Evolutionary conservation across 92 coral and sea anemone genomes (phyloP), one percentile per base, ranked within the genome.

Genomic region (Desmophyllum pertusum): DNA sequence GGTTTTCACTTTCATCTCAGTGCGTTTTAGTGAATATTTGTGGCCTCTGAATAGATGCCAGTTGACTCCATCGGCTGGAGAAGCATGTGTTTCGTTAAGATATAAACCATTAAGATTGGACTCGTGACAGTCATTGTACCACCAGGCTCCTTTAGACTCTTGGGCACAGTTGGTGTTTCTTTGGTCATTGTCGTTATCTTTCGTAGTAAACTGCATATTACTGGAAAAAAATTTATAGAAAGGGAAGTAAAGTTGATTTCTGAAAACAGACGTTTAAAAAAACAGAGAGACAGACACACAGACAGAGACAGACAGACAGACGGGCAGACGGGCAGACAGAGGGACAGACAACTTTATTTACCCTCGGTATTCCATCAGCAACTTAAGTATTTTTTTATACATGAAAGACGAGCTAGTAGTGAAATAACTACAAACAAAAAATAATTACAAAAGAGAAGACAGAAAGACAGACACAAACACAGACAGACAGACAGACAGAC

Each of bases 51-150:
- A 69, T 11, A n/a, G 2, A 55, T 31, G 5, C 85, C 85, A 81
- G 29, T 29, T 51, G 77, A 81, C 67, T 6, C 85, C 85, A 66
- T 42, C n/a, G 40, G 85, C 85, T 29, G 11, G 33, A 15, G 64
- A 50, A 5, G 39, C 2, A 41, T 66, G 76, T 48, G n/a, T 13
- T n/a, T 81, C 86, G 11, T n/a, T 39, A 14, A 35, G 86, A 43
- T 86, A 86, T 41, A 80, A 39, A 5, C 89, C 89, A 18, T 86
- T 80, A 11, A 80, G 85, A 72, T 87, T 80, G 11, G 90, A 30
- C 0, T 15, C 1, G 18, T 70, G 86, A n/a, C 86, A 86, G 21
- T 0, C 0, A 0, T 13, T 17, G 61, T 86, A 86, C 89, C 86
- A 86, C 89, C 89, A 86, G 19, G 73, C 89, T 2, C 89, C 89